These are phyloP conservation scores for Neostethus bicornis DNA, from an alignment of 2,797 vertebrate genomes.

Conservation along the genomic window DNA sequence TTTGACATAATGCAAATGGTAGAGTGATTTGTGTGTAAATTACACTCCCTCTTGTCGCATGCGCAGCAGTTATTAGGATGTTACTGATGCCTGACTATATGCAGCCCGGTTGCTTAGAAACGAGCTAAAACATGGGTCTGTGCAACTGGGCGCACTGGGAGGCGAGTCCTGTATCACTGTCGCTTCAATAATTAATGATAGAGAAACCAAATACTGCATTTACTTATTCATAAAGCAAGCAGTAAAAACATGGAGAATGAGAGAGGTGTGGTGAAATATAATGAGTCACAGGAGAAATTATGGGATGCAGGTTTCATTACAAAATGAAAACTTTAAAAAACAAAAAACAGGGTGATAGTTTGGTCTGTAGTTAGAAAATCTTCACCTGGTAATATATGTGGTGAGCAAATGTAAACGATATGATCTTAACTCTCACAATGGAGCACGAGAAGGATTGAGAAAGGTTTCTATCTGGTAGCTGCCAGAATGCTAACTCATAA, in stretches of 20 bases:
- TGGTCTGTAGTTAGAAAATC: slow-evolving; percentile 35
- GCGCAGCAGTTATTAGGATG: slow-evolving; percentile 80
- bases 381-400: slow-evolving; percentile 34
- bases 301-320: slow-evolving; percentile 36
- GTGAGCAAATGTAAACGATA: slow-evolving; percentile 34
- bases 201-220: slow-evolving; percentile 84
- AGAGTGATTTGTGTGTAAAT: slow-evolving; percentile 80
- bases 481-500: too few species aligned
- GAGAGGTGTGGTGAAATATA: slow-evolving; percentile 44
- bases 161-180: slow-evolving; percentile 82
- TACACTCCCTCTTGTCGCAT: slow-evolving; percentile 74
- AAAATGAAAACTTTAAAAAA: slow-evolving; percentile 28
- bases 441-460: too few species aligned
- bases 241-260: slow-evolving; percentile 51
- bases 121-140: slow-evolving; percentile 79
- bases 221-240: slow-evolving; percentile 81
- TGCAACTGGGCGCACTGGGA: slow-evolving; percentile 77
- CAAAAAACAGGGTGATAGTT: slow-evolving; percentile 40
- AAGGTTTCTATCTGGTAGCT: too few species aligned
- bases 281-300: slow-evolving; percentile 58
- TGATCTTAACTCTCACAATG: slow-evolving; percentile 56
- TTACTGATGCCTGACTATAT: slow-evolving; percentile 84
- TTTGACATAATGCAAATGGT: slow-evolving; percentile 70
- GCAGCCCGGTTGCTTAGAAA: slow-evolving; percentile 83
- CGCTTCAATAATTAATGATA: slow-evolving; percentile 84